phyloP scores from a whole-genome alignment of 1,140 invertebrate species.

The Babylonia areolata region DNA sequence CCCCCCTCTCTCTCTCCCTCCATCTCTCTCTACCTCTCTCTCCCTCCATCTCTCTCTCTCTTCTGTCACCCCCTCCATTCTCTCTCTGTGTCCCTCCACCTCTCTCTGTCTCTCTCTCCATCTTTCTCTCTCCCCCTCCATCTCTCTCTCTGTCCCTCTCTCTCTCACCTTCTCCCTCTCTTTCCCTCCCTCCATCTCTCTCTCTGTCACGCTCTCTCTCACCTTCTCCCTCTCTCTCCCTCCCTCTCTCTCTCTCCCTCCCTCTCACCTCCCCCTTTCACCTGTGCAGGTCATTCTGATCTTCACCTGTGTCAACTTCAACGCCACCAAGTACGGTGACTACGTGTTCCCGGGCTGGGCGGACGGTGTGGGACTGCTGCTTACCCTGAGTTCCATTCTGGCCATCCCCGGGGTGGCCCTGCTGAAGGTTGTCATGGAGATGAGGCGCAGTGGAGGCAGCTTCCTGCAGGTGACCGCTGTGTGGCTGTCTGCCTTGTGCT shows the following conservation, averaged over 20 bases:
- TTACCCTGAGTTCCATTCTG: constrained; percentile 71
- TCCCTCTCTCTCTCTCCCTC: not conserved
- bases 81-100: too few relatives aligned
- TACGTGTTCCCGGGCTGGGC: constrained; percentile 74
- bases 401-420: constrained; percentile 72
- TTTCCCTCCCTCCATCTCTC: too few relatives aligned
- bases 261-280: not conserved
- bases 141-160: too few relatives aligned
- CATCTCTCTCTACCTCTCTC: too few relatives aligned
- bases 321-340: constrained; percentile 69
- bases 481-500: too few relatives aligned
- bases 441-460: not conserved
- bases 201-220: too few relatives aligned
- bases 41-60: too few relatives aligned
- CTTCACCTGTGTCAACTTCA: constrained; percentile 72
- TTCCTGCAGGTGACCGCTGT: constrained; percentile 42
- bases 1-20: too few relatives aligned
- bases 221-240: not conserved
- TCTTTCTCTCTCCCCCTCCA: too few relatives aligned
- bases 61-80: too few relatives aligned
- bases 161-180: too few relatives aligned
- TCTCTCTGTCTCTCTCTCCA: too few relatives aligned
- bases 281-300: constrained; percentile 70
- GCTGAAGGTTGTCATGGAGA: constrained; percentile 49
- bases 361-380: constrained; percentile 70